Conservation (phyloP, 92 coral and sea anemone species). For the Pocillopora grandis region DNA sequence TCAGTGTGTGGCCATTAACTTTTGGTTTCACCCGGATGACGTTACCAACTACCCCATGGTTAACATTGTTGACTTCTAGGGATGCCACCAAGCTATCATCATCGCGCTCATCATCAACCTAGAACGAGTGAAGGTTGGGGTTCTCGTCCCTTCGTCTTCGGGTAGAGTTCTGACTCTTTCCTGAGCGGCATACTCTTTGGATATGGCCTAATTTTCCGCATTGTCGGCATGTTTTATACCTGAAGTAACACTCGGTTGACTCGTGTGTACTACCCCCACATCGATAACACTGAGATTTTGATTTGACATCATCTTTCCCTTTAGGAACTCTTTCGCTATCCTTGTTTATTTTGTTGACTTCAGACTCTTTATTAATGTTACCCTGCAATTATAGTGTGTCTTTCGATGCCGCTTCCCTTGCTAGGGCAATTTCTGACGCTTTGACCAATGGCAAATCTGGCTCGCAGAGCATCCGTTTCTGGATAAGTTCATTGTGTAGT, state of each 20-base stretch:
- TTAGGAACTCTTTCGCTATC: not conserved
- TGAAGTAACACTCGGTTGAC: conserved; percentile 29
- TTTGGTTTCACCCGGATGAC: conserved; percentile 37
- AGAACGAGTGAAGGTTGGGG: conserved; percentile 31
- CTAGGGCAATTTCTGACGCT: conserved; percentile 41
- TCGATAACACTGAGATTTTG: conserved; percentile 3
- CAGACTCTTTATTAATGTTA: conserved; percentile 5
- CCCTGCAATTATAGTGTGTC: conserved; percentile 34
- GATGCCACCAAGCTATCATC: conserved; percentile 22
- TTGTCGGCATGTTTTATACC: conserved; percentile 39
- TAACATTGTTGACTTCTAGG: conserved; percentile 30
- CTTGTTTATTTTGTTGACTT: not conserved
- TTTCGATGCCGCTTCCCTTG: conserved; percentile 55
- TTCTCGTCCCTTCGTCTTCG: conserved; percentile 23
- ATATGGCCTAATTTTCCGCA: conserved; percentile 50
- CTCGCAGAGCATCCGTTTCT: conserved; percentile 45
- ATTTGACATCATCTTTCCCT: not conserved
- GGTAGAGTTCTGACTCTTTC: conserved; percentile 5
- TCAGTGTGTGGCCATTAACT: conserved; percentile 28
- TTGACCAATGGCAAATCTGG: conserved; percentile 38
- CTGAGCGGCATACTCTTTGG: conserved; percentile 34
- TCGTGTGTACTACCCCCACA: conserved; percentile 3
- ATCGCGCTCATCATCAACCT: conserved; percentile 33
- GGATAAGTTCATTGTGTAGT: conserved; percentile 42
- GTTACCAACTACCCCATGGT: conserved; percentile 4